Evolutionary conservation across 2,113 vertebrate genomes (phyloP), one percentile per base, ranked within the genome.

Genomic region (Xiphophorus couchianus): DNA sequence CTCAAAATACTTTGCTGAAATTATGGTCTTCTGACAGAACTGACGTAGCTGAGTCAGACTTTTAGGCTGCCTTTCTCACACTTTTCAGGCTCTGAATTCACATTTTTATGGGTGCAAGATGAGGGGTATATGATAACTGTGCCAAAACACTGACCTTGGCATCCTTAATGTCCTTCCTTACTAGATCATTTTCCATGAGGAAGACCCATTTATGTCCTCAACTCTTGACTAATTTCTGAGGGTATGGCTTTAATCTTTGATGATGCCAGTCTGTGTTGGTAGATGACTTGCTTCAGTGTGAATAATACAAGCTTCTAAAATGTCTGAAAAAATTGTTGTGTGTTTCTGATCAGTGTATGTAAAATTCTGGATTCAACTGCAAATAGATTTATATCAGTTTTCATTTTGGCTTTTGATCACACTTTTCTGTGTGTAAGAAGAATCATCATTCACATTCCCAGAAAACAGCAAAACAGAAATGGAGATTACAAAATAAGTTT

Each of bases 401-500:
- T 25, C 13, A 62, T 62, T 62, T 62, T 31, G 61, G 28, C 28
- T 11, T 66, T 66, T n/a, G 33, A 66, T 39, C 25, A 39, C 15
- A 31, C 10, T 64, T 63, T 27, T 30, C 5, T 29, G 8, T 22
- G 7, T 9, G 51, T n/a, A 19, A 58, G 22, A 25, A n/a, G 19
- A 11, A 25, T n/a, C 51, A 9, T 11, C 22, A 28, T 69, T 63
- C 10, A 42, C 10, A 12, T 35, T 2, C 69, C 33, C 71, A 79
- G 28, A 60, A 31, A 27, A 62, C 29, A 27, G n/a, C 9, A 64
- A 82, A 73, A 54, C 64, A 44, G 22, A 66, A 65, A 17, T 77
- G 60, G 84, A 90, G 91, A 86, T 91, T 88, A 88, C 87, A 88
- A 90, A 88, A 88, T 85, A 71, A 30, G 84, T 91, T 93, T 93